phyloP scores from a whole-genome alignment of 2,797 vertebrate genomes.

The Hydrolagus colliei region DNA sequence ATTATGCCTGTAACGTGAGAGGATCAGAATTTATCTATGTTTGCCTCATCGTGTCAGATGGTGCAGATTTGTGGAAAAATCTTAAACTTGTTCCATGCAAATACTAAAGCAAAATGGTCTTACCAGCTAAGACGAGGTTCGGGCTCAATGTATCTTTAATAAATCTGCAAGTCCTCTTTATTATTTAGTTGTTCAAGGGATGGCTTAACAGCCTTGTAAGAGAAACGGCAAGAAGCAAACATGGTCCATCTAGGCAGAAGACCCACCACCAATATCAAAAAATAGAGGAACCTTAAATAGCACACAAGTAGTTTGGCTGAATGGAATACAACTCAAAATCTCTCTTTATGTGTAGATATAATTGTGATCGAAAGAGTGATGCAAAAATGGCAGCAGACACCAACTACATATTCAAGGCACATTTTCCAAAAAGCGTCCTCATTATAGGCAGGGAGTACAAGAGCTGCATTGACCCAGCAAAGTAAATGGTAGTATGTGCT shows the following conservation, averaged over 20 bases:
- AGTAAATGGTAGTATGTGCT: not conserved
- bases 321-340: not conserved
- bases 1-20: too few relatives aligned
- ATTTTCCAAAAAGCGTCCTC: not conserved
- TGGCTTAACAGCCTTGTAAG: not conserved
- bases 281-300: not conserved
- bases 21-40: too few relatives aligned
- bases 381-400: not conserved
- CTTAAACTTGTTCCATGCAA: too few relatives aligned
- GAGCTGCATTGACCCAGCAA: not conserved
- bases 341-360: not conserved
- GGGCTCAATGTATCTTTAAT: not conserved
- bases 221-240: not conserved
- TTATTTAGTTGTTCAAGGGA: not conserved
- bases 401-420: not conserved
- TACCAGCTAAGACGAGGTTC: too few relatives aligned
- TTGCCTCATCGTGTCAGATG: too few relatives aligned
- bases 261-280: not conserved
- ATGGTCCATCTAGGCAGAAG: not conserved
- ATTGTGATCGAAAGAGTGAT: not conserved
- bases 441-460: not conserved
- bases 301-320: not conserved
- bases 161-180: not conserved
- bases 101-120: too few relatives aligned
- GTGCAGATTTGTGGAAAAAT: too few relatives aligned